Conservation (phyloP, 1,140 invertebrate species). For the Dryas iulia region DNA sequence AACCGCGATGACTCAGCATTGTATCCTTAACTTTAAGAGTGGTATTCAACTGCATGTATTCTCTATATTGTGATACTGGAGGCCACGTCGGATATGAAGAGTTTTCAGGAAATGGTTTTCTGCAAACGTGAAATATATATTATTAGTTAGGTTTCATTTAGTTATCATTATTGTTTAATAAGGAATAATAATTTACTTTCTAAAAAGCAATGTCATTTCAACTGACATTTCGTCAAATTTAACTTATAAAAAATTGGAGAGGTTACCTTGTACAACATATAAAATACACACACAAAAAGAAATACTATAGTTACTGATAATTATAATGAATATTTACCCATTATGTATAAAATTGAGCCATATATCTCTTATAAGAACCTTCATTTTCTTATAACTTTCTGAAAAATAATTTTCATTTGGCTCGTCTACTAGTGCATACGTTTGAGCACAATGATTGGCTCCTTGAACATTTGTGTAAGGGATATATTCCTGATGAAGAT, state of each 20-base stretch:
- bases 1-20: neutral
- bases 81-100: constrained; percentile 22
- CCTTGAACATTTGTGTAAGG: constrained; percentile 23
- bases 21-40: neutral
- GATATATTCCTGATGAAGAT: constrained; percentile 17
- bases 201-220: no score
- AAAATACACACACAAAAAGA: no score
- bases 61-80: neutral
- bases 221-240: no score
- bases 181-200: no score
- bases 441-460: constrained; percentile 28
- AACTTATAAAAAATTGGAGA: no score
- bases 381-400: constrained; percentile 28
- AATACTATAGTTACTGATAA: no score
- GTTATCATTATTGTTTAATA: neutral
- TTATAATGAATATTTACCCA: constrained; percentile 26
- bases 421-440: constrained; percentile 21
- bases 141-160: neutral
- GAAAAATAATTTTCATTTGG: constrained; percentile 16
- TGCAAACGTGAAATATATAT: constrained; percentile 7
- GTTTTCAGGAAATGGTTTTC: constrained; percentile 17
- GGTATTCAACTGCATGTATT: constrained; percentile 14
- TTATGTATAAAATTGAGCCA: constrained; percentile 36
- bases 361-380: constrained; percentile 25
- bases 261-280: no score